Evolutionary conservation across 1,140 invertebrate genomes (phyloP).

Genomic region (Habropoda laboriosa): DNA sequence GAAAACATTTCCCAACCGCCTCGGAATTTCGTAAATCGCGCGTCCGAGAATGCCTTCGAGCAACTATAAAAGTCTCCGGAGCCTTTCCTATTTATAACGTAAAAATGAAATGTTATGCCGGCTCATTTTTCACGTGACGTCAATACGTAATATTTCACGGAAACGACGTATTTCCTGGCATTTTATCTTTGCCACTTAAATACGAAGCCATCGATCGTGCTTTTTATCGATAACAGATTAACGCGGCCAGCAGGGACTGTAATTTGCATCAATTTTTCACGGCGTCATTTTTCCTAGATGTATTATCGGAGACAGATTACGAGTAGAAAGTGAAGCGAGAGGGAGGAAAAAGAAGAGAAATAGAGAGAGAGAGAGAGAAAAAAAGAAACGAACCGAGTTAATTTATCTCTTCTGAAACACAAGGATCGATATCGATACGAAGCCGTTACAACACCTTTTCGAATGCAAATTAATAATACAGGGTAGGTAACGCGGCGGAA

Average conservation of each 20-base stretch:
- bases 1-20: neutral
- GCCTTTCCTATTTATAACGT: slow-evolving; percentile 16
- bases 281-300: slow-evolving; percentile 21
- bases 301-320: slow-evolving; percentile 18
- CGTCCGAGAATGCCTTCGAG: neutral
- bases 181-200: slow-evolving; percentile 17
- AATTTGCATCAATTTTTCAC: slow-evolving; percentile 18
- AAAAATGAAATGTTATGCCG: slow-evolving; percentile 1
- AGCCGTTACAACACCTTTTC: slow-evolving; percentile 30
- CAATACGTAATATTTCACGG: neutral
- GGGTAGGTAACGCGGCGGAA: no score
- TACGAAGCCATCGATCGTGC: neutral
- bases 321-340: neutral
- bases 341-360: neutral
- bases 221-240: slow-evolving; percentile 9
- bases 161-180: neutral
- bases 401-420: slow-evolving; percentile 6
- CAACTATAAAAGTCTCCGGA: slow-evolving; percentile 9
- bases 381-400: neutral
- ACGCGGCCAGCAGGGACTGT: neutral
- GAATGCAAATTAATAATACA: slow-evolving; percentile 50
- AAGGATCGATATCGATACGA: slow-evolving; percentile 37
- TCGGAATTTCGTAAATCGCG: neutral
- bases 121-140: neutral
- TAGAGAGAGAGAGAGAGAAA: neutral